Evolutionary conservation across 2,797 vertebrate genomes (phyloP).

Genomic region (Coendou prehensilis): DNA sequence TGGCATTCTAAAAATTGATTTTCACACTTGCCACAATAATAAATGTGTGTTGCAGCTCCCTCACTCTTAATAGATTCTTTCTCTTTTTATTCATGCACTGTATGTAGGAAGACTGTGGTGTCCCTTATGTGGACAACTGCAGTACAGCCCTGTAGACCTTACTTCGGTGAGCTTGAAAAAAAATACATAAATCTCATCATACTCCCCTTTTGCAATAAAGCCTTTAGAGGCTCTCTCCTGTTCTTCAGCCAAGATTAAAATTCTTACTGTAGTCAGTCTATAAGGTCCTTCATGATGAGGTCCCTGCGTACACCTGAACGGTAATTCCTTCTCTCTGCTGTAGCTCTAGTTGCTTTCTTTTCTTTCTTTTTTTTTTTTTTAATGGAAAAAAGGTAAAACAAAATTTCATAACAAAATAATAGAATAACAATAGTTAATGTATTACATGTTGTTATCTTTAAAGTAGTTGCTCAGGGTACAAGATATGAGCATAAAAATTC

Average conservation of each 20-base stretch:
- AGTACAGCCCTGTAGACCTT: background rate
- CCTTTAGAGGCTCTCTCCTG: background rate
- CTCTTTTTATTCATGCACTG: background rate
- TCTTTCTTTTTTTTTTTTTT: too few relatives aligned
- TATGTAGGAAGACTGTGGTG: background rate
- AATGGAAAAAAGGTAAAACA: too few relatives aligned
- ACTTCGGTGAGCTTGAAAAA: background rate
- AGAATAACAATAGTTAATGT: too few relatives aligned
- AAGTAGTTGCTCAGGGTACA: too few relatives aligned
- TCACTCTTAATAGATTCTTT: background rate
- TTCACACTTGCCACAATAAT: background rate
- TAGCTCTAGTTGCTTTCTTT: background rate
- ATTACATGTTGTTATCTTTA: too few relatives aligned
- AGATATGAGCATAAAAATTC: too few relatives aligned
- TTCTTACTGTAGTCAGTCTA: background rate
- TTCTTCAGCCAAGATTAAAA: background rate
- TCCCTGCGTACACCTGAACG: background rate
- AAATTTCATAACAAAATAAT: too few relatives aligned
- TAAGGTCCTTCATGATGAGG: background rate
- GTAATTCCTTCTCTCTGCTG: background rate
- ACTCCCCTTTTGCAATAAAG: background rate
- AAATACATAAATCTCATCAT: background rate
- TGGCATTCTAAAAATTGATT: constrained; percentile 1
- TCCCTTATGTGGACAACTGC: background rate
- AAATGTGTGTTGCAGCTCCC: background rate